Evolutionary conservation across 2,113 vertebrate genomes (phyloP), one percentile per base, ranked within the genome.

Genomic region (Puma concolor): DNA sequence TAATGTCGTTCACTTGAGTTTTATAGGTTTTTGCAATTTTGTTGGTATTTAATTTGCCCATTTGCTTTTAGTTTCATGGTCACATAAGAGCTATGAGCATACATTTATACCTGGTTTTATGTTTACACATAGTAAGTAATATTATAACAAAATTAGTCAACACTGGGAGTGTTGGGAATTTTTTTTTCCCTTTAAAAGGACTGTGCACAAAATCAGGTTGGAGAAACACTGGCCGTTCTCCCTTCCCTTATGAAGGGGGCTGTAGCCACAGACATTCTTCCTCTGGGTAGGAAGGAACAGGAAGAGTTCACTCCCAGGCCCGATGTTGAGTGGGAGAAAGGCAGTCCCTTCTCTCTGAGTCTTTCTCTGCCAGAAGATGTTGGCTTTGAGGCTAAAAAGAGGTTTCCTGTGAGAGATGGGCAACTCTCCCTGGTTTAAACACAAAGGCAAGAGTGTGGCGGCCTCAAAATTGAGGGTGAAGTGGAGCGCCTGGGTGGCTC

Each of bases 41-140:
- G 31, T 82, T 79, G 96, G 57, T 50, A 91, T 92, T 94, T 92
- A 72, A 87, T 76, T 91, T 94, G 57, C 60, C 77, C 86, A 94
- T 94, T 92, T 96, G 50, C 66, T 88, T 94, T 94, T 60, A 57
- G 72, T 91, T 82, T 94, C 31, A 69, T 44, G 60, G 82, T 88
- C 94, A 93, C 50, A 4, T 72, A 80, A 93, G 76, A 94, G 66
- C 81, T 60, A 71, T 88, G 84, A 69, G 48, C 54, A 74, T 76
- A 74, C 10, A 31, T 57, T 50, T 88, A 91, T 25, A 80, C 31
- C 6, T 60, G 57, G 27, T 14, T 92, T 91, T 86, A 87, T 63
- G 38, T 7, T 64, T 95, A 66, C 48, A 88, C 38, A 31, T 57
- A 82, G n/a, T 92, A 92, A 91, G 23, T 54, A 67, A 60, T 38